phyloP scores from a whole-genome alignment of 2,113 vertebrate genomes.

The Symphodus melops region DNA sequence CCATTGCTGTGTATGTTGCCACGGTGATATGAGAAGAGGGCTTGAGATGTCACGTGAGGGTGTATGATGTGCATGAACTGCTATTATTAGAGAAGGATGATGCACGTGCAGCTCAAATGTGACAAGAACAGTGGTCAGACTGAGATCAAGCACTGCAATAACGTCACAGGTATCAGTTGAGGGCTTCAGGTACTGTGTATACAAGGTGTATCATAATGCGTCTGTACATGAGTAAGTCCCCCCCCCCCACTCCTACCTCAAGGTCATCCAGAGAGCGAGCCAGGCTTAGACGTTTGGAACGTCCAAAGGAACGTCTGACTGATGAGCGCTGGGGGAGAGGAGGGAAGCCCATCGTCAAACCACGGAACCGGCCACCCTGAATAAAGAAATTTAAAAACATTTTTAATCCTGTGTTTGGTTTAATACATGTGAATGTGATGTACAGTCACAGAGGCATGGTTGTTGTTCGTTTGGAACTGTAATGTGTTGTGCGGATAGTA shows the following conservation, averaged over 20 bases:
- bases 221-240: neutral
- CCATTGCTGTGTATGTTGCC: constrained; percentile 43
- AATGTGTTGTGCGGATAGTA: neutral
- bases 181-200: neutral
- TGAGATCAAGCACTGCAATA: neutral
- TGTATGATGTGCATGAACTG: constrained; percentile 45
- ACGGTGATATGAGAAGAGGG: constrained; percentile 53
- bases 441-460: neutral
- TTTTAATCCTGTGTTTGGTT: neutral
- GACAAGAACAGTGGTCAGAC: constrained; percentile 20
- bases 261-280: constrained; percentile 95
- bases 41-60: constrained; percentile 53
- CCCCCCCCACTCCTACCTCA: constrained; percentile 88
- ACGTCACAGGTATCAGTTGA: neutral
- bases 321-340: constrained; percentile 86
- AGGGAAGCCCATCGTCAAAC: constrained; percentile 84
- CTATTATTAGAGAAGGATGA: constrained; percentile 54
- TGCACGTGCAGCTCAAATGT: constrained; percentile 52
- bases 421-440: neutral
- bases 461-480: neutral
- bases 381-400: neutral
- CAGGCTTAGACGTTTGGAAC: constrained; percentile 90
- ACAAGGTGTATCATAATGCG: neutral
- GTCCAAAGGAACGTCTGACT: constrained; percentile 89
- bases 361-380: constrained; percentile 87